Base-by-base conservation (phyloP, 2,113 vertebrate genomes). In the Corapipo altera region DNA sequence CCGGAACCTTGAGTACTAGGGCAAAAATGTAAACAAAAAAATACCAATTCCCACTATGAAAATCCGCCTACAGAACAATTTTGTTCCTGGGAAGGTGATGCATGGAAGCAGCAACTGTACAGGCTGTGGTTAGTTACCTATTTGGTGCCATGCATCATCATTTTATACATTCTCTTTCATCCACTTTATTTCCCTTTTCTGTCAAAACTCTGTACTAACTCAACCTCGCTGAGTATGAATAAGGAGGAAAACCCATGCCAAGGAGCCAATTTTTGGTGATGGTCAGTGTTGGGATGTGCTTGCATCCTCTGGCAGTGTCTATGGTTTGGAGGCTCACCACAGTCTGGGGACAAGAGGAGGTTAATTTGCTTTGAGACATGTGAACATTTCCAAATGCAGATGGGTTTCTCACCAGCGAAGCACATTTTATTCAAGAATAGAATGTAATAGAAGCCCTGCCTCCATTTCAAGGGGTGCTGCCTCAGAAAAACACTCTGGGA, bases 241-340 rank as follows among this genome's bases (percentile, higher is more conserved):
- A 37, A 52, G 9, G 37, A 79, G 37, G 15, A 69, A 70, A 72
- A 10, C 4, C 6, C 33, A 20, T 6, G 13, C 6, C 49, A 66
- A 51, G 2, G 6, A 43, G 17, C 18, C 17, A n/a, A 3, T 21
- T 57, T 57, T 70, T 76, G 72, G 65, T 8, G 5, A 41, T 33
- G n/a, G 57, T 30, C 61, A 46, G 26, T 2, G 1, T 2, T n/a
- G 55, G 37, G 37, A 66, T 55, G 37, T 6, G 11, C 1, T 0
- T 5, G 20, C 15, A 33, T 11, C 18, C 24, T 35, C 30, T 0
- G 0, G n/a, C 20, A 41, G 37, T 11, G 55, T 15, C 58, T 35
- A 14, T 1, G 5, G 8, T 49, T 64, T 77, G 92, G 49, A 64
- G 52, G 39, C 15, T 64, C 37, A 49, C 11, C n/a, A 55, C n/a